A percentile compares a stretch with the other conserved stretches of the same genome.
Conservation (phyloP, 2,113 vertebrate genomes). For the Pterophyllum scalare region DNA sequence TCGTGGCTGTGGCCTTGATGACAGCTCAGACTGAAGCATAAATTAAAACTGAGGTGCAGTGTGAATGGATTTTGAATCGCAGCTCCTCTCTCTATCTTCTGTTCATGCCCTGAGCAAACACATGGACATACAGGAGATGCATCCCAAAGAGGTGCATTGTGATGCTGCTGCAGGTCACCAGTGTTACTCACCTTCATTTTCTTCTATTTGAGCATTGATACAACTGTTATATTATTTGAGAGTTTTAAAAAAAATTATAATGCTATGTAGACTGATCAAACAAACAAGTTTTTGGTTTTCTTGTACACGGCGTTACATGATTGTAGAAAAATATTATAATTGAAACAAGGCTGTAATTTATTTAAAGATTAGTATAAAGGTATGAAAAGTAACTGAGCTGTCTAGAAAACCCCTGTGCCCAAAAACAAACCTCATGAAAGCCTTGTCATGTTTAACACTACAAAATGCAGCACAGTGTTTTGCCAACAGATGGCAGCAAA, state of each 20-base stretch:
- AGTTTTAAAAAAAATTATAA: neutral
- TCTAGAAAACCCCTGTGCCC: neutral
- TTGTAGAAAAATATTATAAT: too few species aligned
- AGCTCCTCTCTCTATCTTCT: neutral
- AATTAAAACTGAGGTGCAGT: neutral
- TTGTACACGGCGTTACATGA: too few species aligned
- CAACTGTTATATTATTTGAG: neutral
- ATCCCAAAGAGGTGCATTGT: neutral
- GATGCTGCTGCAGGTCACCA: neutral
- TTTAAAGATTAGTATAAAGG: neutral
- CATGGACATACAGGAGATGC: neutral
- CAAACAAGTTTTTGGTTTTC: neutral
- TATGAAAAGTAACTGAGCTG: neutral
- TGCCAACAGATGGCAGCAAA: slow-evolving; percentile 71
- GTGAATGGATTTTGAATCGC: neutral
- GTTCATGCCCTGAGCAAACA: neutral
- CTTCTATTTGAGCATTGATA: neutral
- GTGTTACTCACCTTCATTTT: neutral
- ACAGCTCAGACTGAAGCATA: neutral
- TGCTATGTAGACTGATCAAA: neutral
- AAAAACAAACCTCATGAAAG: neutral
- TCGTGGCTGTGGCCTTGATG: neutral
- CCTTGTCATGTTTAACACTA: neutral
- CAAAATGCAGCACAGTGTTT: neutral
- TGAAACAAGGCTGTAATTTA: neutral